Evolutionary conservation across 2,888 invertebrate species (phyloP).

Genomic region (Apotomis capreana): DNA sequence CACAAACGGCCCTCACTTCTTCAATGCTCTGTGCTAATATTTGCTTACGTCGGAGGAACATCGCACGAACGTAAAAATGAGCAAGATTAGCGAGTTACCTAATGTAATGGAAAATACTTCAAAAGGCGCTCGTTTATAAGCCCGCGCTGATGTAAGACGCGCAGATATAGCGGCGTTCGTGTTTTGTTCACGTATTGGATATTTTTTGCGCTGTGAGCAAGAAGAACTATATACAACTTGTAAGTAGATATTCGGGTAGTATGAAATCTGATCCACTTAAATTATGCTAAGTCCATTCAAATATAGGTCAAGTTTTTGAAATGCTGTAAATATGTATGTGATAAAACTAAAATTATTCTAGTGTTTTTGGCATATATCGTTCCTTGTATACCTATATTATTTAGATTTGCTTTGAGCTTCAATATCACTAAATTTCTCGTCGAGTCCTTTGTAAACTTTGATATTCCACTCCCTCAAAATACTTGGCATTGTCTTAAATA

Average conservation of each 20-base stretch:
- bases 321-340: too few species aligned
- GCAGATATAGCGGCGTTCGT: conserved; percentile 38
- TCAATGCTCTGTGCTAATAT: conserved; percentile 60
- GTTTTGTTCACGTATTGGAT: conserved; percentile 35
- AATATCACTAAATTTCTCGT: background rate
- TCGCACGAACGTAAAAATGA: conserved; percentile 53
- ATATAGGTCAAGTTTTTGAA: too few species aligned
- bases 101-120: conserved; percentile 72
- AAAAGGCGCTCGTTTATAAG: conserved; percentile 58
- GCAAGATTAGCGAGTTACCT: conserved; percentile 68
- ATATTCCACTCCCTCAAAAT: conserved; percentile 4
- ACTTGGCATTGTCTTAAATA: conserved; percentile 14
- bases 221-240: conserved; percentile 6
- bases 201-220: conserved; percentile 20
- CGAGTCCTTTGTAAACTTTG: conserved; percentile 15
- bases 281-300: too few species aligned
- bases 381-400: too few species aligned
- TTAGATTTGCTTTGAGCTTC: too few species aligned
- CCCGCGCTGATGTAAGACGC: conserved; percentile 48
- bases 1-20: conserved; percentile 52
- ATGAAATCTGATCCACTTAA: background rate
- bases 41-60: conserved; percentile 52
- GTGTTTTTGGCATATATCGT: too few species aligned
- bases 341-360: too few species aligned
- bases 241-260: background rate